Percentiles rank a stretch among this genome's conserved stretches.
These are phyloP conservation scores for Meghimatium bilineatum DNA, from an alignment of 2,888 invertebrate species.

Conservation along the genomic window DNA sequence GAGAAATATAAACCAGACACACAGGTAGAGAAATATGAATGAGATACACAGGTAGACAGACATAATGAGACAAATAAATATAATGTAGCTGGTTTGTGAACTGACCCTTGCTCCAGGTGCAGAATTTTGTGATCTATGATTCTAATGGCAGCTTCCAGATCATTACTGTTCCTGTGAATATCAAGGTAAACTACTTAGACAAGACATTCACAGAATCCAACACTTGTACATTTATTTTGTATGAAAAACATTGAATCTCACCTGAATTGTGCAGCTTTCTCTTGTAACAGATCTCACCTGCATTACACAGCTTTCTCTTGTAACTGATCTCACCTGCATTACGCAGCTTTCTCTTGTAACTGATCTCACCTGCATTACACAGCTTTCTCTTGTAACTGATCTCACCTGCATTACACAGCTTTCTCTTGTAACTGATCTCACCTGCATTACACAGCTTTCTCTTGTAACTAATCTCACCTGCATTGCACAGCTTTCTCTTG, in stretches of 20 bases:
- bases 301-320: too few species aligned
- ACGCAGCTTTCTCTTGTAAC: too few species aligned
- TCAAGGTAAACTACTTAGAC: neutral
- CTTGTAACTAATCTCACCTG: too few species aligned
- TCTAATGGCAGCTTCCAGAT: constrained; percentile 27
- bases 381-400: too few species aligned
- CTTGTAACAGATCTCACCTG: too few species aligned
- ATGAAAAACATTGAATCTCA: neutral
- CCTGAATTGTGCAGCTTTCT: too few species aligned
- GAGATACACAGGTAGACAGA: neutral
- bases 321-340: too few species aligned
- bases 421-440: too few species aligned
- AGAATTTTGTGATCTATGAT: constrained; percentile 27
- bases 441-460: too few species aligned
- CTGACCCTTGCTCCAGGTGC: constrained; percentile 39
- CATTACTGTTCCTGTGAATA: constrained; percentile 22
- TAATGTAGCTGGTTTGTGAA: neutral
- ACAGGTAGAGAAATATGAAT: neutral
- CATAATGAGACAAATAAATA: neutral
- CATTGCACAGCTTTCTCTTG: too few species aligned
- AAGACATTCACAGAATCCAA: neutral
- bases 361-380: too few species aligned
- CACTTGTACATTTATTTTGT: neutral
- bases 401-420: too few species aligned
- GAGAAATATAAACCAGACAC: neutral